Conservation (phyloP, 1,140 invertebrate genomes). For the Caerostris darwini region DNA sequence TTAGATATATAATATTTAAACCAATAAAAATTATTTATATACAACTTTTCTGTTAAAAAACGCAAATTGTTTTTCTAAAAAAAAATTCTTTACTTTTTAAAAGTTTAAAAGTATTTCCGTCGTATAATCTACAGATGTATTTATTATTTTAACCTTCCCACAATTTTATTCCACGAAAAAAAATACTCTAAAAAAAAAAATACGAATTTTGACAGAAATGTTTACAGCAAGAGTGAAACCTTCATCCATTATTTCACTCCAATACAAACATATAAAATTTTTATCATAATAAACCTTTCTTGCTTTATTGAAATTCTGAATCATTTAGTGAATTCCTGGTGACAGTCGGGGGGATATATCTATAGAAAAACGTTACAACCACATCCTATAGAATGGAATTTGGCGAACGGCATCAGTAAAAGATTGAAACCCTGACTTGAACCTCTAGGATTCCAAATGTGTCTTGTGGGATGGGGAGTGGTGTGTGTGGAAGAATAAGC, state of each 20-base stretch:
- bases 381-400: constrained; percentile 41
- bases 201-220: background rate
- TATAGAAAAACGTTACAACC: constrained; percentile 22
- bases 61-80: too few species aligned
- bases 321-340: constrained; percentile 43
- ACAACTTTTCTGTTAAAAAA: too few species aligned
- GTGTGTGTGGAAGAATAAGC: constrained; percentile 50
- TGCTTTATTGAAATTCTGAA: constrained; percentile 43
- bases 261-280: constrained; percentile 21
- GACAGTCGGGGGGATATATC: background rate
- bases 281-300: constrained; percentile 24
- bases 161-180: background rate
- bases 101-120: too few species aligned
- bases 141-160: background rate
- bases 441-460: constrained; percentile 37
- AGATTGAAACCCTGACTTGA: constrained; percentile 64
- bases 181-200: background rate
- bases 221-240: background rate
- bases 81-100: too few species aligned
- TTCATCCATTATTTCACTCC: constrained; percentile 21
- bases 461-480: constrained; percentile 13
- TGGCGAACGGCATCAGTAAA: constrained; percentile 33
- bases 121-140: background rate
- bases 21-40: too few species aligned
- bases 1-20: too few species aligned